Percentiles rank a stretch among this genome's conserved stretches.
These are phyloP conservation scores for Physocephala rufipes DNA, from an alignment of 2,888 invertebrate species.

Conservation along the genomic window DNA sequence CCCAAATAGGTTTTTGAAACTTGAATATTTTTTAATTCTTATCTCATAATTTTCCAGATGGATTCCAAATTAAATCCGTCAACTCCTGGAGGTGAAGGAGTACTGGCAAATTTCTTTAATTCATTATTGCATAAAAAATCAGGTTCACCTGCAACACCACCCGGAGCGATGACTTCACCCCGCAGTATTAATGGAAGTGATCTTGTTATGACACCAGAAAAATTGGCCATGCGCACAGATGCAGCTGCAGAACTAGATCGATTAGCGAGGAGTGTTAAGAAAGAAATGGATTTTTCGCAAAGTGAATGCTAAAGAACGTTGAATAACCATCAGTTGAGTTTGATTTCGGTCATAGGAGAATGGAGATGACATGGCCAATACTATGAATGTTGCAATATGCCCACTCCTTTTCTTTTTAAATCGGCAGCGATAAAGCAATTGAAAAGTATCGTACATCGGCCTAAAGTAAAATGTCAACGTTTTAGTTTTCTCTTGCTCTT, in stretches of 20 bases:
- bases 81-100: constrained; percentile 88
- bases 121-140: constrained; percentile 95
- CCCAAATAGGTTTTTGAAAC: no score
- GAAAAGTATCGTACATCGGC: constrained; percentile 17
- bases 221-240: constrained; percentile 82
- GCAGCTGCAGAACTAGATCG: constrained; percentile 93
- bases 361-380: background rate
- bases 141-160: constrained; percentile 71
- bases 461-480: constrained; percentile 29
- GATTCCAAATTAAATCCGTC: constrained; percentile 79
- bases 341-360: background rate
- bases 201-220: constrained; percentile 69
- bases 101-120: constrained; percentile 97
- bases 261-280: constrained; percentile 74
- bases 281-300: constrained; percentile 66
- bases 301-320: constrained; percentile 60
- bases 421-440: constrained; percentile 8
- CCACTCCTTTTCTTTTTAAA: background rate
- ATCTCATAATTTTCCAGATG: constrained; percentile 69
- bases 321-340: background rate
- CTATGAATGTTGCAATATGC: constrained; percentile 1
- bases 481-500: constrained; percentile 7
- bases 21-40: no score
- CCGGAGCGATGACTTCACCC: constrained; percentile 65
- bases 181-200: constrained; percentile 62